Conservation (phyloP, 2,113 vertebrate species). For the Sturnus vulgaris region DNA sequence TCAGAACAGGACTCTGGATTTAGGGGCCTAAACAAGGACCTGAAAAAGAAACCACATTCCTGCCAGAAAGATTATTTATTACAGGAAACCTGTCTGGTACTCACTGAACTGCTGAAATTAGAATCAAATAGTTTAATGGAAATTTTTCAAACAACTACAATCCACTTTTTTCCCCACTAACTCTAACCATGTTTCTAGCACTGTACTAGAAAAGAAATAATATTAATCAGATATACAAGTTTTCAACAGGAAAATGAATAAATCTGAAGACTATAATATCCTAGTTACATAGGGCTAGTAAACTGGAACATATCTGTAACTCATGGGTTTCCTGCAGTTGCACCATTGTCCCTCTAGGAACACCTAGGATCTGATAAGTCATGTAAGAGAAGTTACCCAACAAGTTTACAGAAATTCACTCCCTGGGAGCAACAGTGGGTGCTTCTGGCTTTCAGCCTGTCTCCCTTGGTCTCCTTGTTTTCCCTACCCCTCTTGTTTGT, state of each 20-base stretch:
- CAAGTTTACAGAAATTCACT: background rate
- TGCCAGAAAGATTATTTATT: background rate
- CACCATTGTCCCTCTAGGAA: background rate
- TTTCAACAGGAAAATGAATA: background rate
- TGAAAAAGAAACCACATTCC: background rate
- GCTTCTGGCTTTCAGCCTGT: background rate
- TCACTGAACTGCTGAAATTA: background rate
- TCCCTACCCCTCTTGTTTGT: background rate
- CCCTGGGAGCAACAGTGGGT: rapidly evolving
- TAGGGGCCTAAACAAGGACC: background rate
- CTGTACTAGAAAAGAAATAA: background rate
- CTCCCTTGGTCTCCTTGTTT: background rate
- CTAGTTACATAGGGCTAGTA: background rate
- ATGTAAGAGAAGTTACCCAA: background rate
- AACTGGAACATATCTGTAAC: background rate
- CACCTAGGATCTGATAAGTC: background rate
- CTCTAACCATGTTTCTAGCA: background rate
- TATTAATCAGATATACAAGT: background rate
- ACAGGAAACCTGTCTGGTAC: background rate
- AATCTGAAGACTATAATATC: background rate
- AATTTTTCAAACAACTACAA: background rate
- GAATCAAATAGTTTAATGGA: background rate
- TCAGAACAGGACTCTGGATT: background rate
- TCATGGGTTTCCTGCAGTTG: background rate
- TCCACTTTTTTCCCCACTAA: background rate